Percentiles rank a stretch among this genome's conserved stretches.
Conservation (phyloP, 2,888 invertebrate genomes). For the Folsomia candida region DNA sequence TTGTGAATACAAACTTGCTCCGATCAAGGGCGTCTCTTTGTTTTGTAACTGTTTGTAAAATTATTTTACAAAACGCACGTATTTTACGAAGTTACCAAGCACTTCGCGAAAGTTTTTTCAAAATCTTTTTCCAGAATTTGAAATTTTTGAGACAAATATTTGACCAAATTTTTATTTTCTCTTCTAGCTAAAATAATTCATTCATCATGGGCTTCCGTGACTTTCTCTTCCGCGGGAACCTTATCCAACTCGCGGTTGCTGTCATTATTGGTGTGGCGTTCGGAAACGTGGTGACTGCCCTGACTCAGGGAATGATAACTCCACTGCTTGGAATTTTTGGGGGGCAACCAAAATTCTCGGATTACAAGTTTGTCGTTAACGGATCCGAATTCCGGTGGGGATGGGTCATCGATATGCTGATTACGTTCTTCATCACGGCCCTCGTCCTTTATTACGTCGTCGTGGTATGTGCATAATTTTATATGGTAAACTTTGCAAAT, state of each 20-base stretch:
- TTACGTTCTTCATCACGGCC: conserved; percentile 20
- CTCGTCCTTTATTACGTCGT: conserved; percentile 25
- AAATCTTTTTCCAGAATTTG: too few species aligned
- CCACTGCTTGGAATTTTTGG: conserved; percentile 22
- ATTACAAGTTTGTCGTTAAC: conserved; percentile 10
- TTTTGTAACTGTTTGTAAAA: too few species aligned
- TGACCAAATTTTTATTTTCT: too few species aligned
- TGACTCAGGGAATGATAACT: conserved; percentile 20
- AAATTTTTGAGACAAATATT: too few species aligned
- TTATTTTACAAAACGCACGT: too few species aligned
- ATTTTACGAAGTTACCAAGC: too few species aligned
- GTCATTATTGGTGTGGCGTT: conserved; percentile 21
- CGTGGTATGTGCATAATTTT: too few species aligned
- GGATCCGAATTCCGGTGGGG: conserved; percentile 13
- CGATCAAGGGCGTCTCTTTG: too few species aligned
- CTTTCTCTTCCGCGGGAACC: conserved; percentile 23
- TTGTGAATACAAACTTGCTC: too few species aligned
- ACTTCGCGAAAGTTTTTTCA: too few species aligned
- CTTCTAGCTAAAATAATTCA: too few species aligned
- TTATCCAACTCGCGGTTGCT: conserved; percentile 23
- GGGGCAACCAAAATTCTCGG: conserved; percentile 6
- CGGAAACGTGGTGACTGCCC: conserved; percentile 10
- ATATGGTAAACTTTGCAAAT: too few species aligned
- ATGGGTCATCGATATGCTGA: conserved; percentile 7
- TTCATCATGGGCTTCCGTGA: conserved; percentile 21